Conservation (phyloP, 2,888 invertebrate species). For the Agrochola circellaris region DNA sequence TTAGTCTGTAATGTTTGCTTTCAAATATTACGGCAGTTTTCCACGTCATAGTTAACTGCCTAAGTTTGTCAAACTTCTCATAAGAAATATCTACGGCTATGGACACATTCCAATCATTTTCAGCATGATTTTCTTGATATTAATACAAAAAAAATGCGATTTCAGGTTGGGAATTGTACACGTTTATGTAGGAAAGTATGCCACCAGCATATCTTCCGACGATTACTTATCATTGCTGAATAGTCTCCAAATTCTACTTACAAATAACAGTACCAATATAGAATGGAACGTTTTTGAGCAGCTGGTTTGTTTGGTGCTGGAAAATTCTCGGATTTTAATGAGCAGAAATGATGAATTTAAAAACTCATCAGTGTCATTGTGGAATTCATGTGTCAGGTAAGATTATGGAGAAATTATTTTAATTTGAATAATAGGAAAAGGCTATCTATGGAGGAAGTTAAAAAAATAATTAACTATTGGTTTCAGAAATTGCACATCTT, state of each 20-base stretch:
- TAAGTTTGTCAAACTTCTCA: neutral
- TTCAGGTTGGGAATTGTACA: slow-evolving; percentile 83
- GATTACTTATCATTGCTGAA: slow-evolving; percentile 77
- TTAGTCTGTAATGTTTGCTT: neutral
- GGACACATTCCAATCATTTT: neutral
- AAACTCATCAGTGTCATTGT: slow-evolving; percentile 72
- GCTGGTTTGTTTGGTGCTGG: slow-evolving; percentile 71
- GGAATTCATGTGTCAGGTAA: slow-evolving; percentile 87
- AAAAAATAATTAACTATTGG: slow-evolving; percentile 1
- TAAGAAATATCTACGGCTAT: neutral
- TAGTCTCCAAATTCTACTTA: slow-evolving; percentile 74
- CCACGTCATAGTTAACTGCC: neutral
- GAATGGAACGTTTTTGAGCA: slow-evolving; percentile 78
- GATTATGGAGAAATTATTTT: slow-evolving; percentile 5
- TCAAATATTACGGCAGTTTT: slow-evolving; percentile 2
- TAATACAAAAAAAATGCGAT: slow-evolving; percentile 18
- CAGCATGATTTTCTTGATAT: neutral
- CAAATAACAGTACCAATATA: slow-evolving; percentile 69
- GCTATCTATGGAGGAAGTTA: too few species aligned
- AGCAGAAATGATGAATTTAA: slow-evolving; percentile 67
- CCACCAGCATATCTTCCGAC: slow-evolving; percentile 66
- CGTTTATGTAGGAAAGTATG: slow-evolving; percentile 78
- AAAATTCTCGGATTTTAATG: slow-evolving; percentile 59
- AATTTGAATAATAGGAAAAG: neutral
- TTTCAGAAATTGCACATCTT: slow-evolving; percentile 81